phyloP scores from a whole-genome alignment of 1,140 invertebrate species.

The Coptotermes formosanus region DNA sequence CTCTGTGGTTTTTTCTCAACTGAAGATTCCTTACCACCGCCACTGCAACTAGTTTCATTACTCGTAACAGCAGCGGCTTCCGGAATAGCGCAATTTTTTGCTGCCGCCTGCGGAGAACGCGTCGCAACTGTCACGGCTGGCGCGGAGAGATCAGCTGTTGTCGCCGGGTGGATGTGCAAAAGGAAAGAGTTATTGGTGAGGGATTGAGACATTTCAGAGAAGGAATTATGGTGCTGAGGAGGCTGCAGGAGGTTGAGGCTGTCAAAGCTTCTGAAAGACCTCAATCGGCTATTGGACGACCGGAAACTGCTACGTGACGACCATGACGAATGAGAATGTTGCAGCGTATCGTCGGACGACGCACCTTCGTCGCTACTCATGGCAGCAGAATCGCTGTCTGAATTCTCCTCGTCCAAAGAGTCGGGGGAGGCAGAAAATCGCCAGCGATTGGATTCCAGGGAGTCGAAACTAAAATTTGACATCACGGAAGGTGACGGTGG shows the following conservation, averaged over 20 bases:
- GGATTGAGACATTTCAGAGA: neutral
- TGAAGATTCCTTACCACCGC: neutral
- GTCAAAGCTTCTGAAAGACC: slow-evolving; percentile 52
- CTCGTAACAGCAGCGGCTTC: too few relatives aligned
- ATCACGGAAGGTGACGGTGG: slow-evolving; percentile 46
- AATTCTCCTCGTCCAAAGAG: slow-evolving; percentile 34
- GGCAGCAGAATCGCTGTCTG: slow-evolving; percentile 41
- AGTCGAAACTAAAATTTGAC: slow-evolving; percentile 57
- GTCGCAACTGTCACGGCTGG: neutral
- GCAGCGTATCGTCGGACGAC: slow-evolving; percentile 27
- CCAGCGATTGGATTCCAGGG: slow-evolving; percentile 52
- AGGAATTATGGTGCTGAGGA: neutral
- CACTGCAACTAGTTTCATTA: too few relatives aligned
- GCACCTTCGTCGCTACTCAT: slow-evolving; percentile 40
- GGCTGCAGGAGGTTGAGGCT: slow-evolving; percentile 37
- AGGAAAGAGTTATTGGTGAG: neutral
- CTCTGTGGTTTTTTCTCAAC: slow-evolving; percentile 45
- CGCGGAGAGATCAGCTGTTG: neutral
- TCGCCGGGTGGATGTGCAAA: neutral
- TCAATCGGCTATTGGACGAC: slow-evolving; percentile 41
- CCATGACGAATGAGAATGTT: slow-evolving; percentile 34
- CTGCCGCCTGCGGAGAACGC: neutral
- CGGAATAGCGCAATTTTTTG: neutral
- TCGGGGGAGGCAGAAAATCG: slow-evolving; percentile 1
- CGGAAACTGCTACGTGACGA: slow-evolving; percentile 39